Percentiles rank a stretch among this genome's conserved stretches.
Conservation (phyloP, 2,797 vertebrate genomes). For the Miichthys miiuy region DNA sequence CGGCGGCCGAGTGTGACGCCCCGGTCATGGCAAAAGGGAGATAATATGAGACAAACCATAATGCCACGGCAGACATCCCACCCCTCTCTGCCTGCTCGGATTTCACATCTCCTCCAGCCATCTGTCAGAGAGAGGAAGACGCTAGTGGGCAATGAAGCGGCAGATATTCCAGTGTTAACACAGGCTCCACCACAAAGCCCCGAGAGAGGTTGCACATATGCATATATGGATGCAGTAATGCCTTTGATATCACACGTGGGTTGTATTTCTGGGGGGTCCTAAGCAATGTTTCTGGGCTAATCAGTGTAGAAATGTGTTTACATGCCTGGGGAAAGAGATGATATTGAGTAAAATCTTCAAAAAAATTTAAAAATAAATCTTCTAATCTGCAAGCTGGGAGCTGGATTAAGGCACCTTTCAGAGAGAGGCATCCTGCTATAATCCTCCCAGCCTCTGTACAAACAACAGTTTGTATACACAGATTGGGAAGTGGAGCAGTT, state of each 20-base stretch:
- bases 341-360: conserved; percentile 77
- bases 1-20: conserved; percentile 28
- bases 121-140: conserved; percentile 63
- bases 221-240: conserved; percentile 36
- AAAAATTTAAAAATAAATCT: conserved; percentile 39
- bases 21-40: conserved; percentile 44
- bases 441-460: conserved; percentile 66
- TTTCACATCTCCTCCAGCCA: conserved; percentile 70
- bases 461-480: conserved; percentile 56
- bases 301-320: conserved; percentile 71
- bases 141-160: conserved; percentile 45
- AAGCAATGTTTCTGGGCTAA: conserved; percentile 59
- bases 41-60: conserved; percentile 65
- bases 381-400: conserved; percentile 72
- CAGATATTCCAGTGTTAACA: conserved; percentile 50
- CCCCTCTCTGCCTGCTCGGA: conserved; percentile 56
- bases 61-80: conserved; percentile 55
- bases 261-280: conserved; percentile 28
- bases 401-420: conserved; percentile 76
- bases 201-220: conserved; percentile 24
- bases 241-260: conserved; percentile 47
- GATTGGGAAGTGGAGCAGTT: conserved; percentile 34
- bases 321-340: conserved; percentile 58
- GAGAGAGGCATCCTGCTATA: conserved; percentile 60
- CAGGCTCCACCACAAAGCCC: conserved; percentile 22